phyloP scores from a whole-genome alignment of 2,113 vertebrate genomes.

The Barnardius zonarius region DNA sequence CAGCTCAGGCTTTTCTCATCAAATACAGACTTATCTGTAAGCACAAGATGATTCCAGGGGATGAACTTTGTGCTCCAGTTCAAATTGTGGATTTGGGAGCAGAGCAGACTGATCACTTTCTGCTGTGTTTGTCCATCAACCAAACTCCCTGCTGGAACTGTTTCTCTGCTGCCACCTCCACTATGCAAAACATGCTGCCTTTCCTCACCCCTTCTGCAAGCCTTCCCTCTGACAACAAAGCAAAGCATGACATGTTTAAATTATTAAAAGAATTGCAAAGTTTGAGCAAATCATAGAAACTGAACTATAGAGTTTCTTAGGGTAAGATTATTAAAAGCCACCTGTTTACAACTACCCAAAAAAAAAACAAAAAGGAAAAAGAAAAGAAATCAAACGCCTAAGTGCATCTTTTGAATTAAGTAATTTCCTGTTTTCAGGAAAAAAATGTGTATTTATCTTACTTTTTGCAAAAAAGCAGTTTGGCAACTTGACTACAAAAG shows the following conservation, averaged over 20 bases:
- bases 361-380: neutral
- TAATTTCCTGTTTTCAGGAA: neutral
- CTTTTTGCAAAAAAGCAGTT: neutral
- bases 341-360: neutral
- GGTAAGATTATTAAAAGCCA: neutral
- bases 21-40: neutral
- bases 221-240: neutral
- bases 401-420: neutral
- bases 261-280: neutral
- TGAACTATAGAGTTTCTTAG: neutral
- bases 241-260: neutral
- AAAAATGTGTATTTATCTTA: neutral
- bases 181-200: fast-evolving
- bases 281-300: neutral
- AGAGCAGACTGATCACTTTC: neutral
- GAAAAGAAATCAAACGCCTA: neutral
- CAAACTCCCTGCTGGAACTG: neutral
- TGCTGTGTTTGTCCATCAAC: neutral
- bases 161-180: neutral
- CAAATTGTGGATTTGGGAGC: neutral
- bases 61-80: neutral
- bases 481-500: neutral
- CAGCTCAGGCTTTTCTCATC: neutral
- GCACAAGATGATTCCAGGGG: neutral
- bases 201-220: neutral